Evolutionary conservation across 1,140 invertebrate species (phyloP).

Genomic region (Tetraneura akinire): DNA sequence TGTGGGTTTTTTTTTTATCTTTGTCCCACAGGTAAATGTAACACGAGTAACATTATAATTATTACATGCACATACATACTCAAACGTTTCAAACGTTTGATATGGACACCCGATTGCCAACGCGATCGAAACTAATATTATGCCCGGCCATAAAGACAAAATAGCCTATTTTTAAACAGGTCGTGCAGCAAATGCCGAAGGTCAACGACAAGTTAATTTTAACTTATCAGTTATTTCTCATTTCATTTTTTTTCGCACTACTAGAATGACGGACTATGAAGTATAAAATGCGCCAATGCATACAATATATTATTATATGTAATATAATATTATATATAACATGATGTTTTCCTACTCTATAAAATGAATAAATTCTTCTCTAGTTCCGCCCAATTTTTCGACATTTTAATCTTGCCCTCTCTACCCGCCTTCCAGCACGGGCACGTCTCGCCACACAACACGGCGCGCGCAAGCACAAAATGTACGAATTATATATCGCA

Average conservation of each 20-base stretch:
- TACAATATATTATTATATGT: background rate
- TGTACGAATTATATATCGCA: background rate
- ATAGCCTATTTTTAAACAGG: slow-evolving; percentile 46
- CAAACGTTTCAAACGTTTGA: too few relatives aligned
- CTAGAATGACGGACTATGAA: too few relatives aligned
- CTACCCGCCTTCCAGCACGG: too few relatives aligned
- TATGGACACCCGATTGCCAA: background rate
- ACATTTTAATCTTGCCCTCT: background rate
- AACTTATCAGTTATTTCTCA: background rate
- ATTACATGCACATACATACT: too few relatives aligned
- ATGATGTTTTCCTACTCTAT: background rate
- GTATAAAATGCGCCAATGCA: too few relatives aligned
- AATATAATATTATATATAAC: background rate
- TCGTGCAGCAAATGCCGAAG: slow-evolving; percentile 34
- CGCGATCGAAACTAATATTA: slow-evolving; percentile 5
- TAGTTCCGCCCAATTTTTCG: background rate
- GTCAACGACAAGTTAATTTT: slow-evolving; percentile 23
- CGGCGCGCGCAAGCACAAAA: background rate
- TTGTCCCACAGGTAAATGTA: too few relatives aligned
- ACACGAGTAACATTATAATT: too few relatives aligned
- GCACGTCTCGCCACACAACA: background rate
- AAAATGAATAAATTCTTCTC: background rate
- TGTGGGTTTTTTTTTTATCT: too few relatives aligned
- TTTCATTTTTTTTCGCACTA: background rate
- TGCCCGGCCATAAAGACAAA: background rate